A percentile compares a stretch with the other conserved stretches of the same genome.
Conservation (phyloP, 2,113 vertebrate genomes). For the Corapipo altera region DNA sequence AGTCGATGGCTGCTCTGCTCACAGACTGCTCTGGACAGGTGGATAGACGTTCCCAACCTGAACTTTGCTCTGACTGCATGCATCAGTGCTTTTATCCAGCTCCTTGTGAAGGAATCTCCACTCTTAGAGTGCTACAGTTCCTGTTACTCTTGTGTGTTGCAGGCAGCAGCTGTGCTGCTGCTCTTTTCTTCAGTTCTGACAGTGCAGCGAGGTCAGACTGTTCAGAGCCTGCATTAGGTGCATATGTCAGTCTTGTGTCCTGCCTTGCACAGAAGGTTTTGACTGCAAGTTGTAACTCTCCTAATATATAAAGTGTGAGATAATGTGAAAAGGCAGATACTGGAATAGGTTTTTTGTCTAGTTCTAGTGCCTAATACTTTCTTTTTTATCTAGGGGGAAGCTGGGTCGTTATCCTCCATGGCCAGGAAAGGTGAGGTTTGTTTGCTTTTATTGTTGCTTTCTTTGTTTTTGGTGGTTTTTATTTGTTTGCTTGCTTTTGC, state of each 20-base stretch:
- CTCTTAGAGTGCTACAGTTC: neutral
- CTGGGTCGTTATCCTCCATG: constrained; percentile 96
- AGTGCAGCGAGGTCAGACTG: neutral
- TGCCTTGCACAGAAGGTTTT: neutral
- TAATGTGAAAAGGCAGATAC: neutral
- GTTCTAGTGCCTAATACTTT: constrained; percentile 33
- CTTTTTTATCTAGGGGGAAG: constrained; percentile 87
- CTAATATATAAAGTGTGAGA: neutral
- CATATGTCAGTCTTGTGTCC: fast-evolving
- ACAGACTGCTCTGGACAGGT: neutral
- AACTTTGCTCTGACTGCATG: neutral
- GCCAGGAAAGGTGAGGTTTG: constrained; percentile 92
- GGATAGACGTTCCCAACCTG: neutral
- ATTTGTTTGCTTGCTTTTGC: neutral
- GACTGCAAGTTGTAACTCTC: neutral
- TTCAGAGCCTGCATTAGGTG: neutral
- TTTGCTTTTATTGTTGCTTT: neutral
- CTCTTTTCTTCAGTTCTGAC: neutral
- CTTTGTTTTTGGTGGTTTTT: neutral
- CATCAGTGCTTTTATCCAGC: neutral
- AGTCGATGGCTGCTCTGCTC: neutral
- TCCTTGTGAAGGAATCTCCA: neutral
- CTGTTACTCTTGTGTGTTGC: neutral
- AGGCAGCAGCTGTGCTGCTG: neutral
- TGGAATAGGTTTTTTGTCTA: neutral